phyloP scores from a whole-genome alignment of 2,797 vertebrate species.

The Nannoperca australis region DNA sequence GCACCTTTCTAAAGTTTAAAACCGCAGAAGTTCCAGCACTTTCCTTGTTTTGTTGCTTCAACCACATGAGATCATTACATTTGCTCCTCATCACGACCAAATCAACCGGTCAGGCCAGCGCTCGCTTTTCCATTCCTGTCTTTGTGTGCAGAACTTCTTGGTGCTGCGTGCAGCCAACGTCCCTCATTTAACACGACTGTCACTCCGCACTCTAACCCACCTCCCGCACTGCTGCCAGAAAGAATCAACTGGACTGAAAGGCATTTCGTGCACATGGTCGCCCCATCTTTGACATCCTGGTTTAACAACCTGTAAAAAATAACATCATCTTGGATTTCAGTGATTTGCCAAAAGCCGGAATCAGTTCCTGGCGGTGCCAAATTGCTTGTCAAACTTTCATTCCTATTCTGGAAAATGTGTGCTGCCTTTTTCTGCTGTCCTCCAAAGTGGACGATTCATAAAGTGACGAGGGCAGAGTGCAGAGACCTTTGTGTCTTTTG shows the following conservation, averaged over 20 bases:
- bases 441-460: constrained; percentile 67
- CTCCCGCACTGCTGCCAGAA: constrained; percentile 39
- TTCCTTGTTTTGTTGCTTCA: constrained; percentile 66
- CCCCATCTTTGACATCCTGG: constrained; percentile 46
- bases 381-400: constrained; percentile 52
- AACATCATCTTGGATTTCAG: constrained; percentile 53
- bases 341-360: constrained; percentile 48
- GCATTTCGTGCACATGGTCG: constrained; percentile 36
- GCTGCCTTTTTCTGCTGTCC: constrained; percentile 49
- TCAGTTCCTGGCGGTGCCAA: constrained; percentile 39
- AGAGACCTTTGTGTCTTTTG: constrained; percentile 52
- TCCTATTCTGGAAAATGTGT: constrained; percentile 48
- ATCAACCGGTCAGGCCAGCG: constrained; percentile 59
- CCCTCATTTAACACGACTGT: constrained; percentile 50
- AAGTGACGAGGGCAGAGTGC: constrained; percentile 46
- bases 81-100: constrained; percentile 80
- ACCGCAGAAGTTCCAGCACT: constrained; percentile 61
- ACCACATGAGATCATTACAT: constrained; percentile 82
- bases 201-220: constrained; percentile 38
- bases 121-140: constrained; percentile 62
- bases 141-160: constrained; percentile 57
- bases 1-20: constrained; percentile 33
- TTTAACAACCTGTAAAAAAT: constrained; percentile 61
- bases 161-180: constrained; percentile 40
- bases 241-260: constrained; percentile 44